Evolutionary conservation across 2,888 invertebrate species (phyloP), one percentile per base, ranked within the genome.

Genomic region (Galeopsomyia nigrocyanea): DNA sequence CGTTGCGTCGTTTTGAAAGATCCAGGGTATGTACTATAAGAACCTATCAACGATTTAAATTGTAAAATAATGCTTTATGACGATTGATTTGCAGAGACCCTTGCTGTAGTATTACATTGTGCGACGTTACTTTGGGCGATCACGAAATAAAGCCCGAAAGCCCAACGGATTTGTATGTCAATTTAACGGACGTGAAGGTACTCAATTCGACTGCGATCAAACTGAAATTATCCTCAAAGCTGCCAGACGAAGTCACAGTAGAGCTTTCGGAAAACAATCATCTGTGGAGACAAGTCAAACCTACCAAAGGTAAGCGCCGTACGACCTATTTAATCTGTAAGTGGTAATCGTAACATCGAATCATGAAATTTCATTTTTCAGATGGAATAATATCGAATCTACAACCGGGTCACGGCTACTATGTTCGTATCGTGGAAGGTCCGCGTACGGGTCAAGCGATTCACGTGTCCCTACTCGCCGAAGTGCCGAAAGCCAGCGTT

Each of bases 31-130:
- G 55, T 26, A 26, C 26, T 64, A 2, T 1, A 2, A 0, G 22
- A 49, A 13, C 0, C 21, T 49, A 1, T 2, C 0, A 14, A 0
- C 19, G 21, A 60, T 51, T 60, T 53, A 1, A 50, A 39, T 50
- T 19, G 10, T 5, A 50, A 16, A 16, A n/a, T 47, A 21, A 10
- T 31, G 17, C 17, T 16, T 26, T 17, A 31, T 17, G 26, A 3
- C 46, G 14, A 31, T 16, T 46, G 2, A 17, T 63, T 75, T 79
- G 7, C 73, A 91, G 91, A 65, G 96, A 97, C 83, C 88, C 92
- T 1, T 96, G 96, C 82, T 96, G 96, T 80, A 94, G 93, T 78
- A 90, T 95, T 75, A 93, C 95, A 74, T 89, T 95, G 3, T 97
- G 96, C 83, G 95, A 95, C 81, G 95, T 95, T 5, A 94, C 94